phyloP scores from a whole-genome alignment of 2,888 invertebrate genomes.

The Rhaphigaster nebulosa region DNA sequence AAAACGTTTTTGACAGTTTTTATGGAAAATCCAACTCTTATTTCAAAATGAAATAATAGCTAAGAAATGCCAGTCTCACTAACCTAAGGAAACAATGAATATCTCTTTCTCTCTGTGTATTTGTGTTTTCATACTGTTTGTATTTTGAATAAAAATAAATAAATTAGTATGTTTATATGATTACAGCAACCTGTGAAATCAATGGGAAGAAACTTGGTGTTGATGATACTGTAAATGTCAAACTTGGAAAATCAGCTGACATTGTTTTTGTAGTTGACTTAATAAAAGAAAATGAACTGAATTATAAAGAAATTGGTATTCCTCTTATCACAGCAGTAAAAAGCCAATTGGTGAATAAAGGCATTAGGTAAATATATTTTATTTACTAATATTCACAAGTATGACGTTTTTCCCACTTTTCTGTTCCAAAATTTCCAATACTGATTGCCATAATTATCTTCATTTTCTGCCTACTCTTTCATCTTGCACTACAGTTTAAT shows the following conservation, averaged over 20 bases:
- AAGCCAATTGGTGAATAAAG: constrained; percentile 75
- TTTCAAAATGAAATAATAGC: too few relatives aligned
- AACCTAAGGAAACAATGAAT: neutral
- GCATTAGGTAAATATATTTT: constrained; percentile 73
- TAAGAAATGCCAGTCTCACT: neutral
- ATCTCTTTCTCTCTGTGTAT: neutral
- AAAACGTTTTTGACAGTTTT: too few relatives aligned
- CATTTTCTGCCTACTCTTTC: neutral
- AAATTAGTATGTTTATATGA: constrained; percentile 61
- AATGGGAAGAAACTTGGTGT: constrained; percentile 72
- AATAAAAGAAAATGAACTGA: constrained; percentile 74
- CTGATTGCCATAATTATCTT: neutral
- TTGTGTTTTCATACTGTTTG: neutral
- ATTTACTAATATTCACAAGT: constrained; percentile 66
- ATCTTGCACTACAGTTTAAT: neutral
- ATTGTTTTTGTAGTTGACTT: constrained; percentile 84
- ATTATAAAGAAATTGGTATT: constrained; percentile 76
- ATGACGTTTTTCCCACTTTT: neutral
- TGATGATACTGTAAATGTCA: constrained; percentile 74
- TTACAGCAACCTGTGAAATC: constrained; percentile 71
- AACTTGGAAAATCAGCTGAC: constrained; percentile 84
- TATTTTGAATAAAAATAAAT: constrained; percentile 32
- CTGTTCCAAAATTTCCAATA: neutral
- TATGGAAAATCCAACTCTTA: too few relatives aligned
- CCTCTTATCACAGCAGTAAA: constrained; percentile 75